Conservation (phyloP, 2,888 invertebrate species). For the Leuctra nigra region DNA sequence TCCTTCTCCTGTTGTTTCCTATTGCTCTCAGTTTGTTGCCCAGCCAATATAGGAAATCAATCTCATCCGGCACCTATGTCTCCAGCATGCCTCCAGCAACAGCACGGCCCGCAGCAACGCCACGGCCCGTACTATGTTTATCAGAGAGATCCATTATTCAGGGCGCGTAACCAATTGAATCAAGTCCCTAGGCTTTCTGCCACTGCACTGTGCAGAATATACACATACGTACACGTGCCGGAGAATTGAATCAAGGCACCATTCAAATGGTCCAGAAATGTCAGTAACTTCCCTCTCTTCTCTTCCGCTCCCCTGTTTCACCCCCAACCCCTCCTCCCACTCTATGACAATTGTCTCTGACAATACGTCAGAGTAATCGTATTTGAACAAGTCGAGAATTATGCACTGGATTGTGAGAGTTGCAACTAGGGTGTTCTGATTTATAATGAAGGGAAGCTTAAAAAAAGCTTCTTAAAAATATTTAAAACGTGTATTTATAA, state of each 20-base stretch:
- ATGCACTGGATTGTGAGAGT: no score
- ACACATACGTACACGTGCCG: no score
- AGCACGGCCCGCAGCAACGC: neutral
- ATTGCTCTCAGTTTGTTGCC: no score
- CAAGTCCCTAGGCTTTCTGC: conserved; percentile 18
- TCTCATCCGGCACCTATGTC: neutral
- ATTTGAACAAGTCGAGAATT: neutral
- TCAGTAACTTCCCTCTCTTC: neutral
- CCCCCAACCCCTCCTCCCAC: neutral
- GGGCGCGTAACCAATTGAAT: conserved; percentile 27
- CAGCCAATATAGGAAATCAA: conserved; percentile 4
- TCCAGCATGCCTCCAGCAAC: conserved; percentile 3
- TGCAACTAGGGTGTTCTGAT: no score
- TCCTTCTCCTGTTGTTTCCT: no score
- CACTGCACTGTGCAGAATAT: neutral
- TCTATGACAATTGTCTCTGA: neutral
- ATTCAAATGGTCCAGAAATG: conserved; percentile 23
- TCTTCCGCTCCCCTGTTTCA: neutral
- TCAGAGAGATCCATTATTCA: conserved; percentile 28
- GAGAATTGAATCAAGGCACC: conserved; percentile 25
- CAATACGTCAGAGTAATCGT: neutral
- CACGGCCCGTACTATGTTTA: conserved; percentile 20
- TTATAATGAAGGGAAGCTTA: no score
- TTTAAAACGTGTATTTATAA: no score
- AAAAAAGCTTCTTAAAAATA: no score